Evolutionary conservation across 2,888 invertebrate species (phyloP).

Genomic region (Gryllus longicercus): DNA sequence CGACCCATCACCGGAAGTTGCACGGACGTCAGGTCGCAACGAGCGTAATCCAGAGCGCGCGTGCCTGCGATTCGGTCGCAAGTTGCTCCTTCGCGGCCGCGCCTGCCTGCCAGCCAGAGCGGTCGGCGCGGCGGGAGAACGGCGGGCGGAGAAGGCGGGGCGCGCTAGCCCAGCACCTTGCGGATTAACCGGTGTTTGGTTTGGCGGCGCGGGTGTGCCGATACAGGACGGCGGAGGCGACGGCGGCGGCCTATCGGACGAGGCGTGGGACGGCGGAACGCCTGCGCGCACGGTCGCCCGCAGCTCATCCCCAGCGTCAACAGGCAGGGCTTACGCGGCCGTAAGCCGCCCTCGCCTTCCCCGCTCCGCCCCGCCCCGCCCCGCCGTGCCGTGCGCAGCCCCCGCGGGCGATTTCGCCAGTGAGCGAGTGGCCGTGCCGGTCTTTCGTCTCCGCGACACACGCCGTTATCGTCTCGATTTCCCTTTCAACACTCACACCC

Average conservation of each 20-base stretch:
- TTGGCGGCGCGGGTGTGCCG: neutral
- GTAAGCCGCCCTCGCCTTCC: neutral
- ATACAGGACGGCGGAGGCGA: neutral
- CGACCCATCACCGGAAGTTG: no score
- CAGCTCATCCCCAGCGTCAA: slow-evolving; percentile 1
- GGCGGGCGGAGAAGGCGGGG: neutral
- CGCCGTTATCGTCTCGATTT: no score
- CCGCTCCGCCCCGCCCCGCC: neutral
- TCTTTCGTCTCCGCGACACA: no score
- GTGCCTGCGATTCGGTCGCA: no score
- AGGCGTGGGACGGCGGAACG: neutral
- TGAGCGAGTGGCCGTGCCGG: no score
- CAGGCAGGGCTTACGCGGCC: neutral
- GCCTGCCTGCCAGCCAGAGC: no score
- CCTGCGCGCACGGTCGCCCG: neutral
- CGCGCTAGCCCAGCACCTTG: neutral
- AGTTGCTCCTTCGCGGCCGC: no score
- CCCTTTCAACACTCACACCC: no score
- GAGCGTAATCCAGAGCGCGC: no score
- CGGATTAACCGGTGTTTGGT: slow-evolving; percentile 4
- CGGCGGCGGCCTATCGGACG: neutral
- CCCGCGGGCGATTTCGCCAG: no score
- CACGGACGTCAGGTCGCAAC: no score
- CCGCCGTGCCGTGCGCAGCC: neutral
- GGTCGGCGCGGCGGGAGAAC: no score